phyloP scores from a whole-genome alignment of 1,140 invertebrate genomes.

The Drosophila novamexicana region DNA sequence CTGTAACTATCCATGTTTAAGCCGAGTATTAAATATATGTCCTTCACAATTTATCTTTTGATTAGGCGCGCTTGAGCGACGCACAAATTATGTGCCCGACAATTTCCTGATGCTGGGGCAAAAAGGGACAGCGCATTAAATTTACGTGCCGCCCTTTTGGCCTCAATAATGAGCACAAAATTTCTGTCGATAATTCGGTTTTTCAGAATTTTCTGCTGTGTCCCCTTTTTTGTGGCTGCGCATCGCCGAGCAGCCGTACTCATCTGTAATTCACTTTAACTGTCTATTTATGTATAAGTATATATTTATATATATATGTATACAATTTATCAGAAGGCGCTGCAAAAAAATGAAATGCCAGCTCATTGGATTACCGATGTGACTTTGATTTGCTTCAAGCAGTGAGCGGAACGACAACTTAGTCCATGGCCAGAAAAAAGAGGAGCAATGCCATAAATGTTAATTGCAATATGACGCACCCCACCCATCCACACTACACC shows the following conservation, averaged over 20 bases:
- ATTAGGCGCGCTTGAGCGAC: constrained; percentile 63
- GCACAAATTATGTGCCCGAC: constrained; percentile 45
- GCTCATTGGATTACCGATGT: constrained; percentile 71
- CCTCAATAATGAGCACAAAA: constrained; percentile 74
- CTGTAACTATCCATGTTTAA: constrained; percentile 15
- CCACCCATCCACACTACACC: not conserved
- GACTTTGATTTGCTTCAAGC: constrained; percentile 72
- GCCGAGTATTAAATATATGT: constrained; percentile 36
- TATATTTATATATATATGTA: constrained; percentile 27
- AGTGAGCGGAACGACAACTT: constrained; percentile 4
- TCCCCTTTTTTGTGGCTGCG: constrained; percentile 47
- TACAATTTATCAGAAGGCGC: constrained; percentile 63
- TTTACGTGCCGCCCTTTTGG: constrained; percentile 67
- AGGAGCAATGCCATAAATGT: constrained; percentile 75
- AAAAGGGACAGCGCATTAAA: constrained; percentile 69
- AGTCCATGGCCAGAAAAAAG: not conserved
- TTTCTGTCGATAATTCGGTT: constrained; percentile 73
- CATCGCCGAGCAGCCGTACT: constrained; percentile 50
- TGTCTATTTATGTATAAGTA: constrained; percentile 56
- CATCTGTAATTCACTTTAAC: constrained; percentile 79
- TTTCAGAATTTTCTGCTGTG: constrained; percentile 47
- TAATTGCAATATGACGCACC: constrained; percentile 67
- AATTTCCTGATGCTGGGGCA: constrained; percentile 53
- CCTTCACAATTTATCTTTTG: constrained; percentile 60
- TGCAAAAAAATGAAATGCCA: constrained; percentile 56